Conservation (phyloP, 2,797 vertebrate species). For the Semotilus atromaculatus region DNA sequence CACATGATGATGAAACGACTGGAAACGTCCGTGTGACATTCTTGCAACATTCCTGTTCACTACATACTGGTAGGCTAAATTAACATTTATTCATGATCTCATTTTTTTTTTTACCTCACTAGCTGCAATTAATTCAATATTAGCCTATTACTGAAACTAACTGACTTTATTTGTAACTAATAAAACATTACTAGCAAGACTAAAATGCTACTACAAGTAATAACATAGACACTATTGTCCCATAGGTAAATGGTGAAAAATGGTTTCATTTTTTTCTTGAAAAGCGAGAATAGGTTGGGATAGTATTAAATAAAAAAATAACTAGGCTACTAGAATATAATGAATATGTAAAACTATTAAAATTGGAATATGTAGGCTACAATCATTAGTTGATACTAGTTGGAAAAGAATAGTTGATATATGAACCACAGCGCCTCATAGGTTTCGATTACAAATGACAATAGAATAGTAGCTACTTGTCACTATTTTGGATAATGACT, state of each 20-base stretch:
- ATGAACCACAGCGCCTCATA: not conserved
- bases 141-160: not conserved
- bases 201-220: not conserved
- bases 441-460: not conserved
- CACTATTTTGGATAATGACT: not conserved
- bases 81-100: not conserved
- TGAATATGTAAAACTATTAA: not conserved
- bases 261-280: too few species aligned
- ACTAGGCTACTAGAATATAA: not conserved
- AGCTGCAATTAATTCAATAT: not conserved
- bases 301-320: not conserved
- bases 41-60: slow-evolving; percentile 9
- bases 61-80: not conserved
- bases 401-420: not conserved
- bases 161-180: not conserved
- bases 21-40: slow-evolving; percentile 45
- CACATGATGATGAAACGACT: slow-evolving; percentile 43
- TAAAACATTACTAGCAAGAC: not conserved
- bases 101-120: not conserved
- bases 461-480: not conserved
- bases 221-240: too few species aligned
- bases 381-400: not conserved
- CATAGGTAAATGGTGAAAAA: not conserved
- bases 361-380: not conserved
- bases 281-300: not conserved